Percentiles rank a stretch among this genome's conserved stretches.
These are phyloP conservation scores for Leistus spinibarbis DNA, from an alignment of 2,888 invertebrate genomes.

Conservation along the genomic window DNA sequence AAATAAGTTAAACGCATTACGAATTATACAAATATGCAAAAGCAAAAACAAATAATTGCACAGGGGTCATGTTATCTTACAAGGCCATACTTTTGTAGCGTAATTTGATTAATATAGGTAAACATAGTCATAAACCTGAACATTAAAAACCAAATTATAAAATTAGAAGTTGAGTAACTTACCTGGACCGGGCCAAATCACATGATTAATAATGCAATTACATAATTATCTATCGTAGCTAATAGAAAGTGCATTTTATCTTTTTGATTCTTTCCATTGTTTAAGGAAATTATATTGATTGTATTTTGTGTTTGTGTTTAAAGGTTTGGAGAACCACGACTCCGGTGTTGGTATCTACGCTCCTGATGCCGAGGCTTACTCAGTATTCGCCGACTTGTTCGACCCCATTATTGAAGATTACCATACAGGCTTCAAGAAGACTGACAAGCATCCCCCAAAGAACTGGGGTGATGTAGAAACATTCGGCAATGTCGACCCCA, in stretches of 20 bases:
- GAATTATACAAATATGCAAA: background rate
- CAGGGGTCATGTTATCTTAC: too few species aligned
- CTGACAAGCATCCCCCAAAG: slow-evolving; percentile 91
- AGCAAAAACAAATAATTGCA: background rate
- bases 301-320: slow-evolving; percentile 42
- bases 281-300: background rate
- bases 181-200: too few species aligned
- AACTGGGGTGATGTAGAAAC: slow-evolving; percentile 92
- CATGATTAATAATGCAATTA: too few species aligned
- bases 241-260: too few species aligned
- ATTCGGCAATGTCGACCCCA: slow-evolving; percentile 92
- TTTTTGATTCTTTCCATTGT: background rate
- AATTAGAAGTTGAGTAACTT: too few species aligned
- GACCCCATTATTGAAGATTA: slow-evolving; percentile 98
- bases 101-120: too few species aligned
- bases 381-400: slow-evolving; percentile 89
- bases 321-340: slow-evolving; percentile 93
- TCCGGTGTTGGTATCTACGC: slow-evolving; percentile 98
- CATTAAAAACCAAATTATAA: too few species aligned
- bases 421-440: slow-evolving; percentile 93
- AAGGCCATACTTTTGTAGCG: too few species aligned
- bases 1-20: background rate
- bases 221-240: too few species aligned
- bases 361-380: slow-evolving; percentile 95
- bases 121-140: too few species aligned